Evolutionary conservation across 2,888 invertebrate species (phyloP), one percentile per base, ranked within the genome.

Genomic region (Thereva unica): DNA sequence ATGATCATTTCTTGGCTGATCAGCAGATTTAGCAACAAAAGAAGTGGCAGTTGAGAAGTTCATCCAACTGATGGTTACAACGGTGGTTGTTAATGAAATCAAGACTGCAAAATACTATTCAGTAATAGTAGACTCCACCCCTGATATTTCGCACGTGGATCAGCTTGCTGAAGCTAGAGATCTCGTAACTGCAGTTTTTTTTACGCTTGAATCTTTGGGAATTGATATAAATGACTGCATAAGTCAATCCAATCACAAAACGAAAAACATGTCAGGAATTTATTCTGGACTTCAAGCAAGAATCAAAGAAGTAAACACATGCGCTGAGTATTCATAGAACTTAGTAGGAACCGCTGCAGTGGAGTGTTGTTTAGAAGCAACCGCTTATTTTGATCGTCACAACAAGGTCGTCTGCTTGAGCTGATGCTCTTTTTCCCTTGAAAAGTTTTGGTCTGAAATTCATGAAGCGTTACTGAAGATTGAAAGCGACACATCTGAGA

Each of bases 221-320:
- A 7, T 64, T 10, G 40, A 63, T 37, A 67, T 67, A 35, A 53
- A 37, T 35, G 54, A 69, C 40, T 69, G 50, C 38, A 44, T 61
- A 5, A 63, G 47, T 12, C 65, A 67, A 65, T 53, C 59, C 10
- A 65, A 69, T 40, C 67, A 67, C 6, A 65, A 67, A 69, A 76
- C 73, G 45, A 69, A 73, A 47, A 76, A 76, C 72, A 75, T 75
- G 75, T 71, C 74, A 41, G 72, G 76, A 66, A 71, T 69, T 57
- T 71, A 77, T 71, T 73, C 71, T 68, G 74, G n/a, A n/a, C n/a
- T n/a, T n/a, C n/a, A n/a, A n/a, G n/a, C n/a, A n/a, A n/a, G n/a
- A n/a, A n/a, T n/a, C 72, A 67, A 68, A 69, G 66, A 73, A 72
- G 72, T 40, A 68, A 74, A 74, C 70, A 70, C 74, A 69, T 69